These are phyloP conservation scores for Dasypogon diadema DNA, from an alignment of 2,888 invertebrate genomes.

Conservation along the genomic window DNA sequence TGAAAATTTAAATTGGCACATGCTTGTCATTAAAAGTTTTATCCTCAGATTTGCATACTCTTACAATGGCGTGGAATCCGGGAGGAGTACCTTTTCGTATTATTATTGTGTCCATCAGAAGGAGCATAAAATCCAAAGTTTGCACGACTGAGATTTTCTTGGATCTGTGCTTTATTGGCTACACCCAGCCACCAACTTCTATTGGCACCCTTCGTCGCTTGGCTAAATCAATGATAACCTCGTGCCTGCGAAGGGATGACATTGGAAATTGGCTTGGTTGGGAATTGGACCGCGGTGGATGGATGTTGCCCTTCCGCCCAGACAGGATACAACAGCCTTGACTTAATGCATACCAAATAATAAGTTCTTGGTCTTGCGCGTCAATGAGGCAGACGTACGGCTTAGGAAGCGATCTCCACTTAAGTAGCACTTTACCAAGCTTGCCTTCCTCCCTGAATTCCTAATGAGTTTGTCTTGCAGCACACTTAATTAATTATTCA, in stretches of 20 bases:
- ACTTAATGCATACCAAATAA: constrained; percentile 15
- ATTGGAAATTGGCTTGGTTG: constrained; percentile 6
- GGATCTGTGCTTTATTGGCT: constrained; percentile 43
- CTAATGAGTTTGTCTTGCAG: constrained; percentile 45
- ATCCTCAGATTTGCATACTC: constrained; percentile 56
- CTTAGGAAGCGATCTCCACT: neutral
- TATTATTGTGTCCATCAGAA: constrained; percentile 49
- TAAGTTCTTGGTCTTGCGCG: neutral
- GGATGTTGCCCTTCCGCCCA: neutral
- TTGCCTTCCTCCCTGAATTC: constrained; percentile 31
- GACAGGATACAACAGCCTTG: neutral
- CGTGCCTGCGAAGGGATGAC: neutral
- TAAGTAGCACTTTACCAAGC: constrained; percentile 15
- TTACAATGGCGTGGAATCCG: constrained; percentile 2
- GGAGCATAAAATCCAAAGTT: constrained; percentile 36
- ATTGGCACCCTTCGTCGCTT: constrained; percentile 23
- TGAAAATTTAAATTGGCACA: constrained; percentile 58
- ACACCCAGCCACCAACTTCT: constrained; percentile 31
- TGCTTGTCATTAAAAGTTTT: constrained; percentile 57
- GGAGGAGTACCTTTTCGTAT: constrained; percentile 35
- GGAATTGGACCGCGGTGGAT: no score
- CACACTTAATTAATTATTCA: constrained; percentile 51
- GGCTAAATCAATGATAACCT: constrained; percentile 23
- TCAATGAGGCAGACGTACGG: neutral
- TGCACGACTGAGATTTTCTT: constrained; percentile 25